Percentiles rank a stretch among this genome's conserved stretches.
phyloP scores from a whole-genome alignment of 23 tunicate species.

The Phallusia fumigata region DNA sequence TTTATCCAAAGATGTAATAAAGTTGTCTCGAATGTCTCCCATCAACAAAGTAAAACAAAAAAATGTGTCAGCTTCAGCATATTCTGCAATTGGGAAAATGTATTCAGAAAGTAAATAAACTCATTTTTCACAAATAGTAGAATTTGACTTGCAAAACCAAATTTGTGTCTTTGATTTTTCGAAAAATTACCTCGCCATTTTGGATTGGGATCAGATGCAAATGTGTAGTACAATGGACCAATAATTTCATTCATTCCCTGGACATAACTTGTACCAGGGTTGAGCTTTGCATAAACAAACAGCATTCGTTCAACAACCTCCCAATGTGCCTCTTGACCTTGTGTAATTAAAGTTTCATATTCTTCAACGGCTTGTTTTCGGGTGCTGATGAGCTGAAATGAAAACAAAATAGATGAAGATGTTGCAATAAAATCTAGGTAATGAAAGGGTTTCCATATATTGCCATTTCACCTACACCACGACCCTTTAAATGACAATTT shows the following conservation, averaged over 20 bases:
- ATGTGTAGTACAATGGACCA: constrained; percentile 90
- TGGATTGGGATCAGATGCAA: constrained; percentile 83
- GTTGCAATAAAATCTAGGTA: too few relatives aligned
- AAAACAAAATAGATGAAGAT: too few relatives aligned
- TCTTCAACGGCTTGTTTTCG: constrained; percentile 67
- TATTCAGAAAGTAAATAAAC: too few relatives aligned
- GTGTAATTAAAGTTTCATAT: constrained; percentile 49
- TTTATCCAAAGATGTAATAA: constrained; percentile 82
- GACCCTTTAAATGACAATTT: too few relatives aligned
- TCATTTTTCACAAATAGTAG: too few relatives aligned
- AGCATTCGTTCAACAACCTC: constrained; percentile 94
- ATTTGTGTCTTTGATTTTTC: too few relatives aligned
- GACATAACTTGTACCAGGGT: constrained; percentile 96
- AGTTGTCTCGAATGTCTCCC: constrained; percentile 93
- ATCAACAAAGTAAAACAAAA: constrained; percentile 95
- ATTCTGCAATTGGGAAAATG: constrained; percentile 19
- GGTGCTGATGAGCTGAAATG: constrained; percentile 37
- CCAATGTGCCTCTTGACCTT: constrained; percentile 96
- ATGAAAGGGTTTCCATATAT: too few relatives aligned
- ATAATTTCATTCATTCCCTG: constrained; percentile 99
- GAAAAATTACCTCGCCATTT: constrained; percentile 73
- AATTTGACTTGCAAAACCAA: too few relatives aligned
- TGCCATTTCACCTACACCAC: too few relatives aligned
- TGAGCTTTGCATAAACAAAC: constrained; percentile 94
- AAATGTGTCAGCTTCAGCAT: constrained; percentile 98